phyloP scores from a whole-genome alignment of 2,888 invertebrate species.

The Drosophila borealis region DNA sequence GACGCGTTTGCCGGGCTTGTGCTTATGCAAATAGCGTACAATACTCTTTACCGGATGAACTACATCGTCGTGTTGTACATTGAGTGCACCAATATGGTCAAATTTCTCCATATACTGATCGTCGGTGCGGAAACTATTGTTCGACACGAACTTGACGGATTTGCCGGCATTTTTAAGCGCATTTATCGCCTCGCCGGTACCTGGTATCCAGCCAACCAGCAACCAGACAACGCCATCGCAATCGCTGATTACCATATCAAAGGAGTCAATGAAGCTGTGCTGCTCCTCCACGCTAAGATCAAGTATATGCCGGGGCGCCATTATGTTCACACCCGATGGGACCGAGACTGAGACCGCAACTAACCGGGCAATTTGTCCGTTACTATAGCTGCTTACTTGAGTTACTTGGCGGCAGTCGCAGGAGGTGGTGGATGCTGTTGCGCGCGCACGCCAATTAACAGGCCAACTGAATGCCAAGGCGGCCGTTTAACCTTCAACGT shows the following conservation, averaged over 20 bases:
- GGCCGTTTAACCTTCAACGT: constrained; percentile 65
- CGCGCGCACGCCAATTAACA: constrained; percentile 63
- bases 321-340: constrained; percentile 14
- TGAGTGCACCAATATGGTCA: constrained; percentile 59
- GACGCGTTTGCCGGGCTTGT: constrained; percentile 84
- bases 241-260: constrained; percentile 87
- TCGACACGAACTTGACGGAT: constrained; percentile 83
- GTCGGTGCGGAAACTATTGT: constrained; percentile 83
- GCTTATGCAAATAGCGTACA: constrained; percentile 84
- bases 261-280: constrained; percentile 84
- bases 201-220: constrained; percentile 80
- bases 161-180: constrained; percentile 84
- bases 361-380: constrained; percentile 16
- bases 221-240: constrained; percentile 87
- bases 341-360: constrained; percentile 21
- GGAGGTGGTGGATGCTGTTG: constrained; percentile 43
- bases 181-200: constrained; percentile 82
- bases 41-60: constrained; percentile 85
- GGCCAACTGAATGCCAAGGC: constrained; percentile 35
- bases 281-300: constrained; percentile 76
- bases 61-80: constrained; percentile 79
- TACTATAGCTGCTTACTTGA: constrained; percentile 7
- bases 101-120: constrained; percentile 80
- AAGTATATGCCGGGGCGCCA: constrained; percentile 72
- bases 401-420: constrained; percentile 1